Evolutionary conservation across 92 coral and sea anemone genomes (phyloP), one percentile per base, ranked within the genome.

Genomic region (Phymanthus crucifer): DNA sequence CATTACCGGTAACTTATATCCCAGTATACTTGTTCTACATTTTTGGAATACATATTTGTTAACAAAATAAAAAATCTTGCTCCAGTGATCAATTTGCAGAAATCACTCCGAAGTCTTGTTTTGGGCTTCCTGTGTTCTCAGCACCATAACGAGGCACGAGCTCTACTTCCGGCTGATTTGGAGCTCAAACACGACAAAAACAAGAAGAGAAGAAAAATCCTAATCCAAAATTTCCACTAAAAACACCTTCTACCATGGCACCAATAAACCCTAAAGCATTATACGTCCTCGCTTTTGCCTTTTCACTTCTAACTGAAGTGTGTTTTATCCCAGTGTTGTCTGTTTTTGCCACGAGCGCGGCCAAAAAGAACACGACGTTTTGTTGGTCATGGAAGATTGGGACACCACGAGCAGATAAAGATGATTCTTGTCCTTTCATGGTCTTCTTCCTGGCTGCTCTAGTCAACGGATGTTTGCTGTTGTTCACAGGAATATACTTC

Each of bases 301-400:
- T 86, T 40, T 68, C 82, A 26, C 40, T 87, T 32, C 83, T 87
- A 57, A 80, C 84, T 36, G 91, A 87, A 38, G 71, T 87, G 32
- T 87, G 91, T 32, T 83, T 77, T 54, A 78, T 78, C 66, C 84
- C 91, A 40, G 83, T 87, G 54, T 66, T 87, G 33, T 73, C 84
- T 5, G 72, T 81, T 29, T 78, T 83, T 17, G 68, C 83, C 6
- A 78, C 80, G 35, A 75, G 40, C 6, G 26, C 45, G 33, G 31
- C 66, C 21, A 38, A 48, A 1, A 32, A 19, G 23, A 79, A 67
- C 69, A 27, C 75, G 24, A 73, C 71, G 4, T 83, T 83, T 57
- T 87, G 91, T 78, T 87, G 91, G 91, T 83, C 87, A 12, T 87
- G 91, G 91, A 61, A 83, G 40, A 50, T 79, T 2, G 72, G 71